A percentile compares a stretch with the other conserved stretches of the same genome.
phyloP scores from a whole-genome alignment of 2,113 vertebrate species.

The Salvelinus sp. region DNA sequence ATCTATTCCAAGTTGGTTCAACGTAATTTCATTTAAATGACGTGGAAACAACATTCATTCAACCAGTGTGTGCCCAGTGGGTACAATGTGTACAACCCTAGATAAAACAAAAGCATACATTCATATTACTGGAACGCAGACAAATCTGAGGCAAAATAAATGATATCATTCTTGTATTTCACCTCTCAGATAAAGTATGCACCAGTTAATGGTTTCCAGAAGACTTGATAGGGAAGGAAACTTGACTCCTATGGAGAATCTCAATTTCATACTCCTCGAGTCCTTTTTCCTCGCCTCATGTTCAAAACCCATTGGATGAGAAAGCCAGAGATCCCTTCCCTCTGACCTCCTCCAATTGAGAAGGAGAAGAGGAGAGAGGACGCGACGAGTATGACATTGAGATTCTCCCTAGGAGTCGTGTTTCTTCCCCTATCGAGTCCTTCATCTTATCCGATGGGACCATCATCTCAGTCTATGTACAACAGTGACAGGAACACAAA shows the following conservation, averaged over 20 bases:
- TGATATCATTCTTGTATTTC: neutral
- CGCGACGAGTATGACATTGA: no score
- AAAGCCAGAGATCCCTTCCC: no score
- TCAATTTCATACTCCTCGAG: no score
- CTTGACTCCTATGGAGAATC: no score
- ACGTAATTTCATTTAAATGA: no score
- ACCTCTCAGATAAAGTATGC: neutral
- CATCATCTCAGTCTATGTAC: neutral
- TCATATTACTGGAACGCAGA: constrained; percentile 15
- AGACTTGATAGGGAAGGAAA: neutral
- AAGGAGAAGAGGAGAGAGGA: no score
- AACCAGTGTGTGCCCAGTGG: no score
- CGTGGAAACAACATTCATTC: no score
- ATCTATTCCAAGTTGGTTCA: no score
- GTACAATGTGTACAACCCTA: neutral
- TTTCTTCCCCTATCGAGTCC: neutral
- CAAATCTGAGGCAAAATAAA: neutral
- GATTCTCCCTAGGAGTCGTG: neutral
- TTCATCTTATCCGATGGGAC: neutral
- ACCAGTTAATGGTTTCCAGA: neutral
- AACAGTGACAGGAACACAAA: neutral
- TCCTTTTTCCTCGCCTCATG: no score
- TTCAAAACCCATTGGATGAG: no score
- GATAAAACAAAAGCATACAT: constrained; percentile 19
- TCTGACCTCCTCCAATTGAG: no score